A percentile compares a stretch with the other conserved stretches of the same genome.
These are phyloP conservation scores for Sinelater perroti DNA, from an alignment of 2,888 invertebrate genomes.

Conservation along the genomic window DNA sequence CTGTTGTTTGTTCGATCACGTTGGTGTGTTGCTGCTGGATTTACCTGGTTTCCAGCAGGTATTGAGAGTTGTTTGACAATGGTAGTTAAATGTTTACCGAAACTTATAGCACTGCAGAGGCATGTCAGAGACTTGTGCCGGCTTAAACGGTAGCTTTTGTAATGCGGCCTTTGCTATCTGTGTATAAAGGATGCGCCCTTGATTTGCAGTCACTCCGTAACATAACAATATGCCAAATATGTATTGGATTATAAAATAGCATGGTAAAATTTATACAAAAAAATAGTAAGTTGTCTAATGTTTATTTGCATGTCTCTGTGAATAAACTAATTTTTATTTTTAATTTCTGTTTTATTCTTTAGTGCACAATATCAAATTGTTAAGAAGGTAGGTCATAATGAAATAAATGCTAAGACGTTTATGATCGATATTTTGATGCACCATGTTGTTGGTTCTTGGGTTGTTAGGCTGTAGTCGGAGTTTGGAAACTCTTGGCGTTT, in stretches of 20 bases:
- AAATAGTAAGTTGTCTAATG: conserved; percentile 11
- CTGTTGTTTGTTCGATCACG: conserved; percentile 10
- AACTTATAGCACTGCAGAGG: background rate
- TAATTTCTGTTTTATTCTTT: background rate
- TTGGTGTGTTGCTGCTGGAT: conserved; percentile 12
- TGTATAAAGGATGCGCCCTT: conserved; percentile 12
- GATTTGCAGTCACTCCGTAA: conserved; percentile 17
- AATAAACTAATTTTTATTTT: conserved; percentile 27
- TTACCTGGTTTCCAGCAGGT: conserved; percentile 6
- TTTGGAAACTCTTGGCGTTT: too few species aligned
- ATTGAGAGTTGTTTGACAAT: conserved; percentile 1
- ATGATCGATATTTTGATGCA: too few species aligned
- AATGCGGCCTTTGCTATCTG: conserved; percentile 32
- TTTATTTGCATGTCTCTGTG: conserved; percentile 23
- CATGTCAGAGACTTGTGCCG: conserved; percentile 4
- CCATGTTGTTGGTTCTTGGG: too few species aligned
- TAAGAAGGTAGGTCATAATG: too few species aligned
- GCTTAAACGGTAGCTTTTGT: conserved; percentile 29
- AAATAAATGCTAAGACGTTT: too few species aligned
- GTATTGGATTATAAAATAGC: conserved; percentile 12
- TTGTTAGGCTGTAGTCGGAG: too few species aligned
- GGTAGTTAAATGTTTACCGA: conserved; percentile 5
- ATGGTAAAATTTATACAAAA: conserved; percentile 14
- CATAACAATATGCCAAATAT: conserved; percentile 20
- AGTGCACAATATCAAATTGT: too few species aligned